Evolutionary conservation across 2,797 vertebrate species (phyloP).

Genomic region (Thunnus albacares): DNA sequence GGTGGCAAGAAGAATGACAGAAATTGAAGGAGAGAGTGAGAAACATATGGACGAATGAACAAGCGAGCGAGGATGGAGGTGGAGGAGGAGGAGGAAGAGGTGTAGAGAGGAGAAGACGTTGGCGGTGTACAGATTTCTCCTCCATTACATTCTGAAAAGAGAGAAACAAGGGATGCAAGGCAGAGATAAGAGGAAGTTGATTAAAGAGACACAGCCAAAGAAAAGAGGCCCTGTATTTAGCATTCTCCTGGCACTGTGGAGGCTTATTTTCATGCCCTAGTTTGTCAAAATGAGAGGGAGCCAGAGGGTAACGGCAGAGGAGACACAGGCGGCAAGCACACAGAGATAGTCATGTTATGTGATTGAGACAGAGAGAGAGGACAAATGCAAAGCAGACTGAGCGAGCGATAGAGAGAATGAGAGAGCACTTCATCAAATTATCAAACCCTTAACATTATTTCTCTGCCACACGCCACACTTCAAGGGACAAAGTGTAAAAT

Average conservation of each 20-base stretch:
- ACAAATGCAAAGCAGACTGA: slow-evolving; percentile 57
- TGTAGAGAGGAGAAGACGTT: slow-evolving; percentile 55
- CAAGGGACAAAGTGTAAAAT: slow-evolving; percentile 71
- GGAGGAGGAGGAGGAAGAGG: slow-evolving; percentile 52
- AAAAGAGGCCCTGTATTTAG: slow-evolving; percentile 79
- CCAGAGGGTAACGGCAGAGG: slow-evolving; percentile 76
- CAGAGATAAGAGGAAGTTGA: slow-evolving; percentile 83
- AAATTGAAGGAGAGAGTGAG: slow-evolving; percentile 36
- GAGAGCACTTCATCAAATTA: slow-evolving; percentile 70
- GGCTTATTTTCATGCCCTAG: slow-evolving; percentile 84
- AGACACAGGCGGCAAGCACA: slow-evolving; percentile 64
- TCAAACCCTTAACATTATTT: slow-evolving; percentile 63
- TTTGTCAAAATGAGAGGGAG: slow-evolving; percentile 80
- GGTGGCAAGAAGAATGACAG: slow-evolving; percentile 49
- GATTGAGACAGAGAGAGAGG: slow-evolving; percentile 60
- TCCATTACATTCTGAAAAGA: slow-evolving; percentile 71
- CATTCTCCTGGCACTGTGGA: slow-evolving; percentile 76
- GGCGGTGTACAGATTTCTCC: slow-evolving; percentile 71
- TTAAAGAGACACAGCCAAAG: slow-evolving; percentile 79
- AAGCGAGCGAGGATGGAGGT: slow-evolving; percentile 47
- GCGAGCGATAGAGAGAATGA: slow-evolving; percentile 46
- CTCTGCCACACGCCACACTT: slow-evolving; percentile 54
- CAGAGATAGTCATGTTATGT: slow-evolving; percentile 65
- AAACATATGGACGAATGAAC: slow-evolving; percentile 35
- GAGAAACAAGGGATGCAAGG: slow-evolving; percentile 79